phyloP scores from a whole-genome alignment of 2,888 invertebrate genomes.

The Cheilosia impressa region DNA sequence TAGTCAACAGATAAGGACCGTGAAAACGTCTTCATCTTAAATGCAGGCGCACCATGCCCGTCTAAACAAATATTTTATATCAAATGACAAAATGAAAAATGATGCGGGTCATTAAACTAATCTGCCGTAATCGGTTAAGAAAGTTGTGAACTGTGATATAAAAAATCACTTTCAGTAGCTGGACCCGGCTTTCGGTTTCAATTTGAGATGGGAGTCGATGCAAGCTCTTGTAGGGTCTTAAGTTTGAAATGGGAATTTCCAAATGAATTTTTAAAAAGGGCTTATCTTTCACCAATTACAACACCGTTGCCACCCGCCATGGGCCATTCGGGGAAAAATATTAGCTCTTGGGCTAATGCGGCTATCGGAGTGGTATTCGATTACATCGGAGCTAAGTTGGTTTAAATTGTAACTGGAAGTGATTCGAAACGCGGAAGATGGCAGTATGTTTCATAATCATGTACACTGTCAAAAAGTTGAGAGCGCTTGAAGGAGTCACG shows the following conservation, averaged over 20 bases:
- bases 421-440: not conserved
- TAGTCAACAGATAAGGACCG: not conserved
- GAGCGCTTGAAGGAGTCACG: no score
- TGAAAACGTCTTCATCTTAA: constrained; percentile 41
- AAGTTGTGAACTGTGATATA: constrained; percentile 30
- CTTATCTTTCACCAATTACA: constrained; percentile 4
- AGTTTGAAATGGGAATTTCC: not conserved
- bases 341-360: no score
- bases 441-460: not conserved
- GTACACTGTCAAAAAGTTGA: no score
- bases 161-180: constrained; percentile 47
- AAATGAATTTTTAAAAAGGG: constrained; percentile 18
- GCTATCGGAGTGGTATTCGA: not conserved
- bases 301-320: not conserved
- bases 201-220: not conserved
- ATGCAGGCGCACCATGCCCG: not conserved
- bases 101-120: constrained; percentile 36
- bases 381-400: not conserved
- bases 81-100: constrained; percentile 30
- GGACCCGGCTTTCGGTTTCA: constrained; percentile 6
- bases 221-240: not conserved
- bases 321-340: not conserved
- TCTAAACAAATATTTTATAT: constrained; percentile 19
- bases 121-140: constrained; percentile 46
- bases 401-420: not conserved